Evolutionary conservation across 1,140 invertebrate species (phyloP), one percentile per base, ranked within the genome.

Genomic region (Leptinotarsa undecemlineata): DNA sequence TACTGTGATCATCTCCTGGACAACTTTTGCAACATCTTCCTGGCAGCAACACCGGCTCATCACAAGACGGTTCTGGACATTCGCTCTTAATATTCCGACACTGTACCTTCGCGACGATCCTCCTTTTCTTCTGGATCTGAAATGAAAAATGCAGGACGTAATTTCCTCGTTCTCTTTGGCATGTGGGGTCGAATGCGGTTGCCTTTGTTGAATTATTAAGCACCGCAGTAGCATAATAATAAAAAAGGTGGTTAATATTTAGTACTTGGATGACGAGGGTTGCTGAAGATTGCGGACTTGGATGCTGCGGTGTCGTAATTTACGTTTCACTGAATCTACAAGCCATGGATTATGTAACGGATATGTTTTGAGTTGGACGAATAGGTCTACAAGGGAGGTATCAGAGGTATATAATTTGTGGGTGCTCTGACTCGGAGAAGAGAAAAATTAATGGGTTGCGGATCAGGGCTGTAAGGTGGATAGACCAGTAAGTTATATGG

Each of bases 21-120:
- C 95, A 97, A 0, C 91, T 91, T 88, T 97, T 97, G 87, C 95
- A 97, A 86, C 96, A 97, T 81, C 92, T 88, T 63, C 93, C 95
- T 6, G 94, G 92, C 48, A 92, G 86, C 14, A 95, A 88, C n/a
- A 95, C 91, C 3, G 95, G 95, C 79, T 95, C 92, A 64, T 93
- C 91, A 84, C 96, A 97, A 17, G 88, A 92, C 1, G 93, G 90
- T 82, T 94, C 92, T 0, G 95, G 95, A 84, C 95, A 97, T 81
- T 96, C 93, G 82, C 94, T 93, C 85, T 96, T 96, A 77, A 97
- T 95, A 82, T 95, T 96, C 73, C 92, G 88, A 85, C 95, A 97
- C 75, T 93, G 91, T 1, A 95, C 93, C 82, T 92, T 90, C 3
- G 94, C 95, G 47, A 95, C 91, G 77, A 96, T 92, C 61, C 94